Conservation (phyloP, 2,888 invertebrate species). For the Leptarthrus brevirostris region DNA sequence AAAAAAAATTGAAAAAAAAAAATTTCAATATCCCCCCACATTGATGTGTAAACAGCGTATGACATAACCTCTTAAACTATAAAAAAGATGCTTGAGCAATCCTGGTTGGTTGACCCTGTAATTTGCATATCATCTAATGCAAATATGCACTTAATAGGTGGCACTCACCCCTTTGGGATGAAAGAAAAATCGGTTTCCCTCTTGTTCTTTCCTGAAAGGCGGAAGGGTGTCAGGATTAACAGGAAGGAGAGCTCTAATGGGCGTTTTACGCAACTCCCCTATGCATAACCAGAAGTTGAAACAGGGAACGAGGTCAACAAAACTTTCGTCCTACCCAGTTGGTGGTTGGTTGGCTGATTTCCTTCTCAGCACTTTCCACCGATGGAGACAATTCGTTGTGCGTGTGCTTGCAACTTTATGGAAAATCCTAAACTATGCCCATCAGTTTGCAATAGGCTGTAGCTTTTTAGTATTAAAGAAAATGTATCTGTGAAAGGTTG, state of each 20-base stretch:
- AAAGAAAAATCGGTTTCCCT: slow-evolving; percentile 14
- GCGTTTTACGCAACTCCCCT: slow-evolving; percentile 48
- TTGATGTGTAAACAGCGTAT: no score
- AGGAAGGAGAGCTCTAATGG: slow-evolving; percentile 34
- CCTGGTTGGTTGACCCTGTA: slow-evolving; percentile 29
- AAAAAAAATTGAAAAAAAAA: no score
- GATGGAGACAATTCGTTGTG: slow-evolving; percentile 30
- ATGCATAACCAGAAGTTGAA: neutral
- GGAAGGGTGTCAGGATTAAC: slow-evolving; percentile 28
- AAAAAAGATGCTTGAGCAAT: slow-evolving; percentile 10
- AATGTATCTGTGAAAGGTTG: slow-evolving; percentile 8
- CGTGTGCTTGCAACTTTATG: slow-evolving; percentile 29
- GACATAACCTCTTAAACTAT: no score
- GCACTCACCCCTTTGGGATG: neutral
- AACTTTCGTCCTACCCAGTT: slow-evolving; percentile 34
- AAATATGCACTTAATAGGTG: neutral
- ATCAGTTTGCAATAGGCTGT: neutral
- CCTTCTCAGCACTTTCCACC: slow-evolving; percentile 14
- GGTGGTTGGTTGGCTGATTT: slow-evolving; percentile 22
- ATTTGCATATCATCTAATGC: slow-evolving; percentile 15
- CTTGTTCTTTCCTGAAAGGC: slow-evolving; percentile 4
- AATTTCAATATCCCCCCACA: no score
- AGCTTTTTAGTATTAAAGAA: slow-evolving; percentile 33
- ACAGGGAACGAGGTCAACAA: slow-evolving; percentile 20
- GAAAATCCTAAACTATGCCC: slow-evolving; percentile 23